Conservation (phyloP, 2,113 vertebrate species). For the Rousettus leschenaultii region DNA sequence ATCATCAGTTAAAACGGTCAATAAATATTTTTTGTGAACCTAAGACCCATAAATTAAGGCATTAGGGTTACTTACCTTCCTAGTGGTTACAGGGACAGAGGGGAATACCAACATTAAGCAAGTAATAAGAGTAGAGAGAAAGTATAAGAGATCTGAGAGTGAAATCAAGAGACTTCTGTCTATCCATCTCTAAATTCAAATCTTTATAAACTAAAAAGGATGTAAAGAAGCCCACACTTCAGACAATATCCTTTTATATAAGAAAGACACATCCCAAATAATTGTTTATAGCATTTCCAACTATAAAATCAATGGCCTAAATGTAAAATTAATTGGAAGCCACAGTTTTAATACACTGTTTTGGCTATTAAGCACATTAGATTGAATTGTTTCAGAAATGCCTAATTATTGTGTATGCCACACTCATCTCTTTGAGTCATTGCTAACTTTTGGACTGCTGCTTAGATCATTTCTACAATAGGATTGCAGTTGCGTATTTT, state of each 20-base stretch:
- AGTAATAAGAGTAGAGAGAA: not conserved
- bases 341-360: conserved; percentile 68
- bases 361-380: conserved; percentile 81
- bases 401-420: conserved; percentile 88
- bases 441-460: conserved; percentile 86
- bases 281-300: conserved; percentile 56
- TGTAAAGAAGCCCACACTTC: not conserved
- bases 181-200: not conserved
- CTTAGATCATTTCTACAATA: conserved; percentile 85
- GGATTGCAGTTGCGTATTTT: conserved; percentile 80
- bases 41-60: not conserved
- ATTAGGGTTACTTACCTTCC: not conserved
- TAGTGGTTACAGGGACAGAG: not conserved
- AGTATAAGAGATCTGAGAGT: not conserved
- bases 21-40: not conserved
- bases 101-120: not conserved
- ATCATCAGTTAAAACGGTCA: not conserved
- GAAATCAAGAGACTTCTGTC: not conserved
- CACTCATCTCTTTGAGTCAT: conserved; percentile 88
- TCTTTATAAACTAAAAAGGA: not conserved
- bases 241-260: conserved; percentile 26
- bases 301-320: conserved; percentile 71
- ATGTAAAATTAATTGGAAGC: conserved; percentile 80
- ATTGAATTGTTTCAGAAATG: conserved; percentile 82
- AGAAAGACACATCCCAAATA: conserved; percentile 54